Evolutionary conservation across 2,797 vertebrate species (phyloP).

Genomic region (Myotis pilosus): DNA sequence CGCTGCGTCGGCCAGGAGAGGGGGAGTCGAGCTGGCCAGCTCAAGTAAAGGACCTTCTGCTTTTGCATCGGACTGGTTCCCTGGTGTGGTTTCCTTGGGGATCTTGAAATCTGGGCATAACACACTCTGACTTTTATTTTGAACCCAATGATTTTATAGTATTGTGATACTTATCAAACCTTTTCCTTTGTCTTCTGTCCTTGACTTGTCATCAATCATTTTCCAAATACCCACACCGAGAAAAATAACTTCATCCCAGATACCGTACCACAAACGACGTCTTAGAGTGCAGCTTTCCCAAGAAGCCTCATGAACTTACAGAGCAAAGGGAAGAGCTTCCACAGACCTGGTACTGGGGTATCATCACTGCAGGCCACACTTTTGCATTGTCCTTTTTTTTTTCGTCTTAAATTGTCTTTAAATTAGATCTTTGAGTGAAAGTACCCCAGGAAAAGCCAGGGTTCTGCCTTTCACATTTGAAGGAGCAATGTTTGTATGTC

Average conservation of each 20-base stretch:
- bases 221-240: background rate
- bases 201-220: background rate
- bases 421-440: background rate
- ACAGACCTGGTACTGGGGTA: background rate
- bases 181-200: background rate
- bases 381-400: background rate
- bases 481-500: background rate
- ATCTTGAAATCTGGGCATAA: too few relatives aligned
- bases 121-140: constrained; percentile 29
- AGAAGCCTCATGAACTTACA: background rate
- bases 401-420: background rate
- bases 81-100: too few relatives aligned
- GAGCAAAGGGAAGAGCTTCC: background rate
- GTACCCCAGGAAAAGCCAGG: background rate
- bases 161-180: background rate
- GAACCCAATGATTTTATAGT: background rate
- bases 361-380: background rate
- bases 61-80: too few relatives aligned
- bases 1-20: too few relatives aligned
- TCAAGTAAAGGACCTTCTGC: too few relatives aligned
- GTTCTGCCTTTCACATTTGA: background rate
- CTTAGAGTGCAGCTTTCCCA: background rate
- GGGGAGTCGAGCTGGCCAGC: too few relatives aligned
- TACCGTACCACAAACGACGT: background rate
- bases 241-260: background rate